Base-by-base conservation (phyloP, 2,797 vertebrate species). In the Mus spretus region DNA sequence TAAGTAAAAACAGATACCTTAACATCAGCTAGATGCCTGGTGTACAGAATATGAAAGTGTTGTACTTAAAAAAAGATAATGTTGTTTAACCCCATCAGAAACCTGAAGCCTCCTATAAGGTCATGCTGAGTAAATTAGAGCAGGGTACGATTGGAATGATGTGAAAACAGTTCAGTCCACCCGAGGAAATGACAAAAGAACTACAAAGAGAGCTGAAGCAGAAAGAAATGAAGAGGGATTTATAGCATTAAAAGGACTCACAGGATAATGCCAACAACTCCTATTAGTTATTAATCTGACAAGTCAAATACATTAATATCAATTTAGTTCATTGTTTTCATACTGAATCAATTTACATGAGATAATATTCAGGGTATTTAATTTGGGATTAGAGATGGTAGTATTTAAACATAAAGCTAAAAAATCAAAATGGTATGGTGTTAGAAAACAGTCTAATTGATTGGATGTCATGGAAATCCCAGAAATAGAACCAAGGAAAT, bases 401-500 rank as follows among this genome's bases (percentile, higher is more conserved):
- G 9, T 89, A 61, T 37, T 93, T 86, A 91, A 89, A 78, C 8
- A 81, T 78, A 63, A 83, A 78, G 0, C 40, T 93, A 79, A 95
- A 79, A 72, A 59, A 90, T 72, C 80, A 77, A 85, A 81, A 85
- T 14, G 65, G 0, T 24, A 1, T 63, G 53, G 2, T 88, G 28
- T 44, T 72, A 6, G 86, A 59, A 77, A 6, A 63, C 28, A 70
- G 44, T 47, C 0, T 2, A 75, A 15, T 80, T 44, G 82, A 5
- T 44, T 28, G 5, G 17, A 31, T 83, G 44, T 40, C 44, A 79
- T 22, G 78, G 47, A 86, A 44, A 83, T 89, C 65, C 34, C 2
- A 78, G 24, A 95, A 89, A 91, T 55, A 92, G 13, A 77, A 93
- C 22, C 11, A 91, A 89, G 44, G 78, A 59, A 31, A 74, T 67